phyloP scores from a whole-genome alignment of 2,888 invertebrate genomes.

The Stenichneumon culpator region DNA sequence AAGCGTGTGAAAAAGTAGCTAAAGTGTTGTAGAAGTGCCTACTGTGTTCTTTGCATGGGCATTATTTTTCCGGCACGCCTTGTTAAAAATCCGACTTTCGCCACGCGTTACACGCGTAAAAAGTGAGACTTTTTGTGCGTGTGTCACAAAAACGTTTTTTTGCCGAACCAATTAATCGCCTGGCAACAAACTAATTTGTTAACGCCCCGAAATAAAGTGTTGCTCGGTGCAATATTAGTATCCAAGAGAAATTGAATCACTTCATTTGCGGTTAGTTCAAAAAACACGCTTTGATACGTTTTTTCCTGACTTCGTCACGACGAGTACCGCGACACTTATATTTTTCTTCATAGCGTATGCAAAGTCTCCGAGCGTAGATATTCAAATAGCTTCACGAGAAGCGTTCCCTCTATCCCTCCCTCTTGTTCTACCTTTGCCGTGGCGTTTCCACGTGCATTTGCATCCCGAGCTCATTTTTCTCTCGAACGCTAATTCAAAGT shows the following conservation, averaged over 20 bases:
- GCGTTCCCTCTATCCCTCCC: slow-evolving; percentile 47
- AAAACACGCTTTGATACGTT: background rate
- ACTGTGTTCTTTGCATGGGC: too few species aligned
- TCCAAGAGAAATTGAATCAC: slow-evolving; percentile 1
- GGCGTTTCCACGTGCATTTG: slow-evolving; percentile 55
- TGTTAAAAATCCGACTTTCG: too few species aligned
- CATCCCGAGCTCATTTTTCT: slow-evolving; percentile 66
- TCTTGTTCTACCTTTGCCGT: slow-evolving; percentile 31
- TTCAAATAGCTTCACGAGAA: slow-evolving; percentile 60
- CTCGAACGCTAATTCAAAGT: slow-evolving; percentile 66
- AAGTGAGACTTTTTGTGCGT: too few species aligned
- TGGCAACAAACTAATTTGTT: too few species aligned
- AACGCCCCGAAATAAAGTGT: background rate
- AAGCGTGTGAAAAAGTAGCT: too few species aligned
- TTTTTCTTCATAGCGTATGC: slow-evolving; percentile 62
- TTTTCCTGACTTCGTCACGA: slow-evolving; percentile 9
- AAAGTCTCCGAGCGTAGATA: slow-evolving; percentile 57
- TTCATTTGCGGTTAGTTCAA: background rate
- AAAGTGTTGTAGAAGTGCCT: too few species aligned
- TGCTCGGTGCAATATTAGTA: too few species aligned
- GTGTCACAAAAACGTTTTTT: too few species aligned
- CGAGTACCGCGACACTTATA: slow-evolving; percentile 42
- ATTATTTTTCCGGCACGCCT: too few species aligned
- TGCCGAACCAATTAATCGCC: too few species aligned
- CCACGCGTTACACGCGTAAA: too few species aligned